Conservation (phyloP, 2,113 vertebrate species). For the Agapornis roseicollis region DNA sequence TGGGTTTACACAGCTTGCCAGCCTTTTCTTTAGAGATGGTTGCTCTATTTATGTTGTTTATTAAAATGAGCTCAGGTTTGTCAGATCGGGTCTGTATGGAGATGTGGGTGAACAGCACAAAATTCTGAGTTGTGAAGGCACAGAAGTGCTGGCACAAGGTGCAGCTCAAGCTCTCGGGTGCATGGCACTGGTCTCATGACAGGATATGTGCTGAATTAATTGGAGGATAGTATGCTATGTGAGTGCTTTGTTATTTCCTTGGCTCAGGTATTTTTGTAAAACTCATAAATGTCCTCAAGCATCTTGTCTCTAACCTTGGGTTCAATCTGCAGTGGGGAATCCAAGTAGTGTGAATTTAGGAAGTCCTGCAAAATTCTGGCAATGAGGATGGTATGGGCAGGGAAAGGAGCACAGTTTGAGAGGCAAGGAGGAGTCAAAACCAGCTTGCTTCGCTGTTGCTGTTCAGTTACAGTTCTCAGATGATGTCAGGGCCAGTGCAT, state of each 20-base stretch:
- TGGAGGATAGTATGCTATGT: not conserved
- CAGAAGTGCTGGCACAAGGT: not conserved
- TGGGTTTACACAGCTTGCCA: not conserved
- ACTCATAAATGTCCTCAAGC: not conserved
- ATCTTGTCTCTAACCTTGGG: not conserved
- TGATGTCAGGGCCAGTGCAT: rapidly evolving
- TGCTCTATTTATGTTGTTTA: not conserved
- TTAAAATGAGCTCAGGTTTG: not conserved
- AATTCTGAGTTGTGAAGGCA: not conserved
- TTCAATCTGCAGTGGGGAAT: not conserved
- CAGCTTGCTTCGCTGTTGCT: rapidly evolving
- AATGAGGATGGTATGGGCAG: not conserved
- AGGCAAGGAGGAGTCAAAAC: not conserved
- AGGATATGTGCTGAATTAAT: not conserved
- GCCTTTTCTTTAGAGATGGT: not conserved
- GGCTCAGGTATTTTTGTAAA: not conserved
- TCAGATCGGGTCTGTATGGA: not conserved
- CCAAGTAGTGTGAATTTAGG: not conserved
- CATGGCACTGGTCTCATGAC: not conserved
- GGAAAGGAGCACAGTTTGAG: not conserved
- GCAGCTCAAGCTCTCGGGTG: not conserved
- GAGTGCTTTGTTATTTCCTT: not conserved
- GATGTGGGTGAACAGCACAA: not conserved
- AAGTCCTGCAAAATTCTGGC: not conserved
- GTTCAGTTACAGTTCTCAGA: not conserved